Conservation (phyloP, 2,113 vertebrate species). For the Symphodus melops region DNA sequence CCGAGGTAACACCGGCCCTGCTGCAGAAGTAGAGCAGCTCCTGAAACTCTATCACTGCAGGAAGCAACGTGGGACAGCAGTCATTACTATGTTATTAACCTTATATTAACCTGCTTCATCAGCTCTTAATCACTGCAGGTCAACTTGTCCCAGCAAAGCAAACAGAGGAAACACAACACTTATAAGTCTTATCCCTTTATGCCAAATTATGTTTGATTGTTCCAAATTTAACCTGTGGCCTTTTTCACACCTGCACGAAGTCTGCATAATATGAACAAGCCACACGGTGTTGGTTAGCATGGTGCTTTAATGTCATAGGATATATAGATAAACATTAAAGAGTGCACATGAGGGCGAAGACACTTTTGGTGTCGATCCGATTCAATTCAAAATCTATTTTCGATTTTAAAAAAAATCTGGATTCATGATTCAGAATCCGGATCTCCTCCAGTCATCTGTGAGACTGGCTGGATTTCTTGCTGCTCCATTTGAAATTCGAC, state of each 20-base stretch:
- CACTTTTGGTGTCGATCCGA: no score
- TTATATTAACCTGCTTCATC: conserved; percentile 7
- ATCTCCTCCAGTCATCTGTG: not conserved
- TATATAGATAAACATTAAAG: no score
- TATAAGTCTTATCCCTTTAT: not conserved
- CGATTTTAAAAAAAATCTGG: no score
- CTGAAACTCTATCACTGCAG: conserved; percentile 14
- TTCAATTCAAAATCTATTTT: no score
- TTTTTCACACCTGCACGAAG: no score
- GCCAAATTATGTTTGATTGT: not conserved
- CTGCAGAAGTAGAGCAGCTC: conserved; percentile 35
- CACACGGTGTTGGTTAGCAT: no score
- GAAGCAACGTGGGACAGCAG: conserved; percentile 25
- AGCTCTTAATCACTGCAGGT: not conserved
- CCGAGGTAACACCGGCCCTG: conserved; percentile 76
- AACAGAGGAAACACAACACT: not conserved
- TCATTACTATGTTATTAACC: conserved; percentile 15
- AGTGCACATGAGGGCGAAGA: no score
- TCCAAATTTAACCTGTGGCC: not conserved
- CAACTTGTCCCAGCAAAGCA: not conserved
- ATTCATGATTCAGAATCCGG: no score
- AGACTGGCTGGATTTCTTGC: no score
- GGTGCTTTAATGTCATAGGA: no score
- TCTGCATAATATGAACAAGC: no score
- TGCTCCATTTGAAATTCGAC: no score